A percentile compares a stretch with the other conserved stretches of the same genome.
Evolutionary conservation across 2,888 invertebrate genomes (phyloP).

Genomic region (Phengaris alcon): DNA sequence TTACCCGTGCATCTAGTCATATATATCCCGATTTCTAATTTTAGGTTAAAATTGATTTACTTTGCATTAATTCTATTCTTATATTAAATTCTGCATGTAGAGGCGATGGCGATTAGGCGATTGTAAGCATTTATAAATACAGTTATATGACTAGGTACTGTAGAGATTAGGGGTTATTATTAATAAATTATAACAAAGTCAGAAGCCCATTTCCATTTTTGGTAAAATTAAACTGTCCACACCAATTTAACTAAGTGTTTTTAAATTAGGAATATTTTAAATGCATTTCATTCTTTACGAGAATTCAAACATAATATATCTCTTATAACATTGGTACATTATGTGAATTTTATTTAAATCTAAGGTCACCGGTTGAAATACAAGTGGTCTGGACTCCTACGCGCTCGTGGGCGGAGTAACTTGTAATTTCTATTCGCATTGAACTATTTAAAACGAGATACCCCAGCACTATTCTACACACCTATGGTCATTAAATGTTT

Average conservation of each 20-base stretch:
- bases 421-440: not conserved
- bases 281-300: not conserved
- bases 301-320: not conserved
- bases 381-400: slow-evolving; percentile 7
- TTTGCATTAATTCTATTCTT: too few relatives aligned
- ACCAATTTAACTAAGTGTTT: not conserved
- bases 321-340: slow-evolving; percentile 1
- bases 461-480: not conserved
- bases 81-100: too few relatives aligned
- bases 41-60: too few relatives aligned
- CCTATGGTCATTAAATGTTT: too few relatives aligned
- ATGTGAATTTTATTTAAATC: slow-evolving; percentile 13
- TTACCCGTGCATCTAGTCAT: too few relatives aligned
- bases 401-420: not conserved
- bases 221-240: not conserved
- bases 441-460: slow-evolving; percentile 1
- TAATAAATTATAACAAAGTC: not conserved
- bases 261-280: slow-evolving; percentile 6
- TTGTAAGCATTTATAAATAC: too few relatives aligned
- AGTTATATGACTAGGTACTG: too few relatives aligned
- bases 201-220: not conserved
- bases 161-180: too few relatives aligned
- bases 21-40: too few relatives aligned
- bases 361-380: slow-evolving; percentile 8
- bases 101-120: too few relatives aligned